A percentile compares a stretch with the other conserved stretches of the same genome.
Conservation (phyloP, 2,113 vertebrate species). For the Aviceda subcristata region DNA sequence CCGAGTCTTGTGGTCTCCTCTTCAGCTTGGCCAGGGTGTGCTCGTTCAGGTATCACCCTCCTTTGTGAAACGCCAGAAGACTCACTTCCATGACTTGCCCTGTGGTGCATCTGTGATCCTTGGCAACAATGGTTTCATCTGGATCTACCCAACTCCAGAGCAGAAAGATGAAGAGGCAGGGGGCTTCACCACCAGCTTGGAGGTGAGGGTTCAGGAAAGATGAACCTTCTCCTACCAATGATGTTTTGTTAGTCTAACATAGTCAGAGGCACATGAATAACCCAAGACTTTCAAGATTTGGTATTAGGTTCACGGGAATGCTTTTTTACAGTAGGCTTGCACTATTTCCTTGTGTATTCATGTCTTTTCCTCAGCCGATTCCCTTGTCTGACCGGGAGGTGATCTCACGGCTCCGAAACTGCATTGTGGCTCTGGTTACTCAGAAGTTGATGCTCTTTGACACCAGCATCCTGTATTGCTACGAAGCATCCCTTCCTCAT, state of each 20-base stretch:
- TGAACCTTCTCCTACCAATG: neutral
- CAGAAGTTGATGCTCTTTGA: conserved; percentile 91
- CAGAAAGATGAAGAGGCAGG: conserved; percentile 89
- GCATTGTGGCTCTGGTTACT: conserved; percentile 82
- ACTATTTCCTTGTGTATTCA: neutral
- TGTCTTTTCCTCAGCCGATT: conserved; percentile 75
- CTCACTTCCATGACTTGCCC: conserved; percentile 93
- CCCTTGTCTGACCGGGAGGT: conserved; percentile 88
- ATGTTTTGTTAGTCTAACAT: neutral
- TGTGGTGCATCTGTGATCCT: conserved; percentile 94
- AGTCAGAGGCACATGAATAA: neutral
- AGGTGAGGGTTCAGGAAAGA: conserved; percentile 72
- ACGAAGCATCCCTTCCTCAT: conserved; percentile 88
- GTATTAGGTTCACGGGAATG: neutral
- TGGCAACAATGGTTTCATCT: conserved; percentile 94
- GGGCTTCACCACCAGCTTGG: conserved; percentile 84
- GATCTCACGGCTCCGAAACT: conserved; percentile 94
- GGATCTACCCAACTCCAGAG: conserved; percentile 88
- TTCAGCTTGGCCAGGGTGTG: conserved; percentile 91
- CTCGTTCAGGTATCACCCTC: conserved; percentile 92
- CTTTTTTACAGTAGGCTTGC: neutral
- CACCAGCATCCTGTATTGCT: conserved; percentile 96
- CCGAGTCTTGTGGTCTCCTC: neutral
- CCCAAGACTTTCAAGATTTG: neutral
- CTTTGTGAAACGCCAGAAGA: conserved; percentile 93